Conservation (phyloP, 2,797 vertebrate species). For the Cynodonichthys magdalenae region DNA sequence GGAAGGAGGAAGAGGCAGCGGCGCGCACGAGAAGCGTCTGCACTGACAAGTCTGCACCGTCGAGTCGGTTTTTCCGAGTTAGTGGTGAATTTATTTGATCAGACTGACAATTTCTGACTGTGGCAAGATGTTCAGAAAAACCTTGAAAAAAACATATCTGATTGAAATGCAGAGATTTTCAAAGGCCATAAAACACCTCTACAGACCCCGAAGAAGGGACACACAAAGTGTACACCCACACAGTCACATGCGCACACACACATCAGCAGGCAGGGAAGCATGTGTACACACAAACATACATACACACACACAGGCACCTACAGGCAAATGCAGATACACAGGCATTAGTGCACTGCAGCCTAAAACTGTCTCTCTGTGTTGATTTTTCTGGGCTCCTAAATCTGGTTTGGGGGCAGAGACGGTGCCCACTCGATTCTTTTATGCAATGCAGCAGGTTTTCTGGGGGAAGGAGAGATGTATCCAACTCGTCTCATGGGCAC, state of each 20-base stretch:
- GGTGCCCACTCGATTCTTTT: slow-evolving; percentile 81
- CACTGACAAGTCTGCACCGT: slow-evolving; percentile 43
- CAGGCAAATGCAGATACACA: slow-evolving; percentile 81
- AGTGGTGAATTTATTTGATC: slow-evolving; percentile 59
- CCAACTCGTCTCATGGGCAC: slow-evolving; percentile 69
- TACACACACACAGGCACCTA: slow-evolving; percentile 61
- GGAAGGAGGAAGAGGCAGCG: slow-evolving; percentile 35
- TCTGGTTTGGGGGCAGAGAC: slow-evolving; percentile 80
- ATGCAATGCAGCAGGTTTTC: slow-evolving; percentile 80
- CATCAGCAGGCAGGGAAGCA: slow-evolving; percentile 18
- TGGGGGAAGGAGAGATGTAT: slow-evolving; percentile 68
- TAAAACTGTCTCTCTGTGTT: slow-evolving; percentile 79
- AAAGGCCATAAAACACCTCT: slow-evolving; percentile 72
- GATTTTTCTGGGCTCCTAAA: slow-evolving; percentile 79
- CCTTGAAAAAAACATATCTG: slow-evolving; percentile 69
- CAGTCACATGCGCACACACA: slow-evolving; percentile 2
- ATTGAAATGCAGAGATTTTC: slow-evolving; percentile 69
- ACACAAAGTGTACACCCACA: slow-evolving; percentile 65
- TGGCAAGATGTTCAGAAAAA: slow-evolving; percentile 61
- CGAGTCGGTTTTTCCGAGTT: slow-evolving; percentile 46
- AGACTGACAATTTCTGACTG: slow-evolving; percentile 59
- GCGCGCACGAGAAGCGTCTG: slow-evolving; percentile 44
- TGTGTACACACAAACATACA: slow-evolving; percentile 30
- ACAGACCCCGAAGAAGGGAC: slow-evolving; percentile 69
- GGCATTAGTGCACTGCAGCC: slow-evolving; percentile 79